Conservation (phyloP, 2,797 vertebrate genomes). For the Clarias laeviceps region DNA sequence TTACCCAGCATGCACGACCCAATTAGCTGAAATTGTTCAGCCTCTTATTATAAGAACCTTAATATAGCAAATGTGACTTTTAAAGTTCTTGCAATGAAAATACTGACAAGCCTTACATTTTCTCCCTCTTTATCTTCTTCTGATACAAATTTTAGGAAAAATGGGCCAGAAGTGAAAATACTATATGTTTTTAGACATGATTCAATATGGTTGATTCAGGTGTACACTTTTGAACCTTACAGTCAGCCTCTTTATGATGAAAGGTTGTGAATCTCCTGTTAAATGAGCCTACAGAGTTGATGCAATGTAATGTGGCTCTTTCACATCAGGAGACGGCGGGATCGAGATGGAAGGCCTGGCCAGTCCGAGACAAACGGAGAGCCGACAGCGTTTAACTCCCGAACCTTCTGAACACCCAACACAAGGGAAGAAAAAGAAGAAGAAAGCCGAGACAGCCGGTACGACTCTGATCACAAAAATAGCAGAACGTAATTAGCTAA, state of each 20-base stretch:
- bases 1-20: background rate
- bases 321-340: slow-evolving; percentile 60
- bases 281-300: background rate
- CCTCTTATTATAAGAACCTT: background rate
- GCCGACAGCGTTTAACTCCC: slow-evolving; percentile 71
- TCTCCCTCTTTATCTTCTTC: background rate
- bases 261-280: background rate
- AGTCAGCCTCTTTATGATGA: background rate
- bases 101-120: too few species aligned
- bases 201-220: background rate
- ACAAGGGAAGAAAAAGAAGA: slow-evolving; percentile 83
- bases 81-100: background rate
- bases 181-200: too few species aligned
- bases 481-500: background rate
- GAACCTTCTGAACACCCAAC: slow-evolving; percentile 69
- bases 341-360: slow-evolving; percentile 72
- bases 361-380: slow-evolving; percentile 70
- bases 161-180: background rate
- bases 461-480: background rate
- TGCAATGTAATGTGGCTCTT: background rate
- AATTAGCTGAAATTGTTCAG: background rate
- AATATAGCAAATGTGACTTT: background rate
- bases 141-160: too few species aligned
- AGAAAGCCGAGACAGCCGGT: slow-evolving; percentile 71
- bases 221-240: background rate